phyloP scores from a whole-genome alignment of 2,888 invertebrate genomes.

The Salticus scenicus region DNA sequence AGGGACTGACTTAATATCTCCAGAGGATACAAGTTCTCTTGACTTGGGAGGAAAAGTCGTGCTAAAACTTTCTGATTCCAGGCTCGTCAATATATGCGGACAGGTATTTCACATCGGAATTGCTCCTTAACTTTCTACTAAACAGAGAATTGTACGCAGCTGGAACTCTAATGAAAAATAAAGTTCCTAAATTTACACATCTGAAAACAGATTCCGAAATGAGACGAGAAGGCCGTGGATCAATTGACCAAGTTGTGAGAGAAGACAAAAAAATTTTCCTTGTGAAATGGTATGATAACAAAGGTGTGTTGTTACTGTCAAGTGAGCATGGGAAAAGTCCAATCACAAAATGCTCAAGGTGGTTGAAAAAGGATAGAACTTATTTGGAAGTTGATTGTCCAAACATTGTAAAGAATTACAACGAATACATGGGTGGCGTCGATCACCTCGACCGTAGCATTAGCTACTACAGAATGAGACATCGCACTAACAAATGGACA shows the following conservation, averaged over 20 bases:
- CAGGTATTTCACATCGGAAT: constrained; percentile 1
- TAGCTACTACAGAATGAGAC: not conserved
- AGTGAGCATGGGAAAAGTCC: not conserved
- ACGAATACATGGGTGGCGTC: not conserved
- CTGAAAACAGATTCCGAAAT: not conserved
- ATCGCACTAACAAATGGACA: not conserved
- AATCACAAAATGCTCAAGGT: not conserved
- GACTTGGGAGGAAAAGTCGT: not conserved
- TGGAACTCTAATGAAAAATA: constrained; percentile 10
- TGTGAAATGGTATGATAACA: not conserved
- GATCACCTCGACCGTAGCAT: not conserved
- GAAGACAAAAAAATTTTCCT: not conserved
- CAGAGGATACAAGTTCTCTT: constrained; percentile 1
- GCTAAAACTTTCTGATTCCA: constrained; percentile 2
- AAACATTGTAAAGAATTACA: not conserved
- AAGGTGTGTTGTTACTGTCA: not conserved
- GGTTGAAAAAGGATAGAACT: not conserved
- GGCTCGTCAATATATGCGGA: not conserved
- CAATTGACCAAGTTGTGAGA: not conserved
- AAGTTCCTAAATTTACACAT: not conserved
- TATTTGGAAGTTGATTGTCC: not conserved
- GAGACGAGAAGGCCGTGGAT: not conserved
- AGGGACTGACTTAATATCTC: not conserved
- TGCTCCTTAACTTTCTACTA: not conserved
- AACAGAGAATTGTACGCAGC: constrained; percentile 10